These are phyloP conservation scores for Cryptocephalus moraei DNA, from an alignment of 2,888 invertebrate genomes.

Conservation along the genomic window DNA sequence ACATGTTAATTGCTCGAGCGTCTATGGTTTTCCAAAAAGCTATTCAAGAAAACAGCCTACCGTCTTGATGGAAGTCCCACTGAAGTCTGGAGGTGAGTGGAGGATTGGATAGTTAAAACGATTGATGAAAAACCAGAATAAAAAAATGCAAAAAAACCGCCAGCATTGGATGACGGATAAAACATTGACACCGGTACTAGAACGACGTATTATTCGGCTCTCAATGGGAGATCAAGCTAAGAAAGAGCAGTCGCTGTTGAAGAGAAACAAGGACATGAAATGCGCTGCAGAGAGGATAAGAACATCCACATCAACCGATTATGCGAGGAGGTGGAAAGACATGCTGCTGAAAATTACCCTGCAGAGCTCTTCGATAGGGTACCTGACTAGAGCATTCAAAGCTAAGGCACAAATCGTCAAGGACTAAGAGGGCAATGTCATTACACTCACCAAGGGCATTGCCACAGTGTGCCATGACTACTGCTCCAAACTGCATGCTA, in stretches of 20 bases:
- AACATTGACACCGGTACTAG: too few species aligned
- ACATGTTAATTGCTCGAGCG: neutral
- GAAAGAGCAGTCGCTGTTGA: neutral
- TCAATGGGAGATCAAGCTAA: too few species aligned
- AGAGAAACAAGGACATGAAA: neutral
- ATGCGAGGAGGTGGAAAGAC: neutral
- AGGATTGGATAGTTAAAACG: neutral
- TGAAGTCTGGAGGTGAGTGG: neutral
- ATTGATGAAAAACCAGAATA: too few species aligned
- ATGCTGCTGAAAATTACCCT: neutral
- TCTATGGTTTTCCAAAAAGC: too few species aligned
- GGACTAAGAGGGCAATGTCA: too few species aligned
- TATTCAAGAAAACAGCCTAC: too few species aligned
- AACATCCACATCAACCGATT: neutral
- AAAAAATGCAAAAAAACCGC: too few species aligned
- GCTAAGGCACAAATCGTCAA: neutral
- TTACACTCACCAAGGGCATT: too few species aligned
- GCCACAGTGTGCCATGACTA: too few species aligned
- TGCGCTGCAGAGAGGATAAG: neutral
- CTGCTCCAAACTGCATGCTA: too few species aligned
- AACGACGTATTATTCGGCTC: too few species aligned
- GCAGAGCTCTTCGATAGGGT: neutral
- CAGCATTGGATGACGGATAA: too few species aligned
- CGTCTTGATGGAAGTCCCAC: neutral
- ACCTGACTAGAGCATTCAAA: neutral